Conservation (phyloP, 35 echinoderm and acorn worm species). For the Strongylocentrotus purpuratus region DNA sequence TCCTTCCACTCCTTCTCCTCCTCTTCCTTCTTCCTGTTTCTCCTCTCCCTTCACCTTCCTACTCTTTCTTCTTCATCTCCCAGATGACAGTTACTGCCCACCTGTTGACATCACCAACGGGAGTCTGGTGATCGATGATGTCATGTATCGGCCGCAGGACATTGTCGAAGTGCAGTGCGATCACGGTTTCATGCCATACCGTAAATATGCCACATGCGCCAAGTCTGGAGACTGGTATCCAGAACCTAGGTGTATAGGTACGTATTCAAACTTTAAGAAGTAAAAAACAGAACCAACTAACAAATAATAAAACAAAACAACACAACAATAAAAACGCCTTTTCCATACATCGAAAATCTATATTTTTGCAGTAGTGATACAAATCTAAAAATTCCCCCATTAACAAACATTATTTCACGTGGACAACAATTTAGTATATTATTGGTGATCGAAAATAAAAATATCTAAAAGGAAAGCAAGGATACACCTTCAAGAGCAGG, state of each 20-base stretch:
- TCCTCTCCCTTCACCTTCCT: too few species aligned
- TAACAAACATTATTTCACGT: too few species aligned
- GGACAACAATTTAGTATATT: too few species aligned
- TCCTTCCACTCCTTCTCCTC: too few species aligned
- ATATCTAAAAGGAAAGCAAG: neutral
- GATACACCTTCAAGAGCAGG: neutral
- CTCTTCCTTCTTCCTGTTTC: too few species aligned
- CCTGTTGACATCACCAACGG: slow-evolving; percentile 24
- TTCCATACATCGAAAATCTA: too few species aligned
- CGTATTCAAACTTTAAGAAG: too few species aligned
- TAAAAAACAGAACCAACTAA: too few species aligned
- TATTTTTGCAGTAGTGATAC: too few species aligned
- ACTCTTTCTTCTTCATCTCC: neutral
- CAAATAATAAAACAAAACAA: neutral
- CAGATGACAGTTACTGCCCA: slow-evolving; percentile 47
- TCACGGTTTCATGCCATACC: neutral
- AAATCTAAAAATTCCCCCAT: too few species aligned
- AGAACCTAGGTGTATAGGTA: slow-evolving; percentile 38
- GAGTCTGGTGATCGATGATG: slow-evolving; percentile 20
- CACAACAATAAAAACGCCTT: too few species aligned
- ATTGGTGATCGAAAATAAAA: neutral
- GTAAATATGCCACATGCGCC: neutral
- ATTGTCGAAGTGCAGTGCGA: slow-evolving; percentile 14
- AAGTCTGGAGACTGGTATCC: slow-evolving; percentile 7
- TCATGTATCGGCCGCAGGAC: slow-evolving; percentile 31